phyloP scores from a whole-genome alignment of 2,113 vertebrate genomes.

The Bombycilla garrulus region DNA sequence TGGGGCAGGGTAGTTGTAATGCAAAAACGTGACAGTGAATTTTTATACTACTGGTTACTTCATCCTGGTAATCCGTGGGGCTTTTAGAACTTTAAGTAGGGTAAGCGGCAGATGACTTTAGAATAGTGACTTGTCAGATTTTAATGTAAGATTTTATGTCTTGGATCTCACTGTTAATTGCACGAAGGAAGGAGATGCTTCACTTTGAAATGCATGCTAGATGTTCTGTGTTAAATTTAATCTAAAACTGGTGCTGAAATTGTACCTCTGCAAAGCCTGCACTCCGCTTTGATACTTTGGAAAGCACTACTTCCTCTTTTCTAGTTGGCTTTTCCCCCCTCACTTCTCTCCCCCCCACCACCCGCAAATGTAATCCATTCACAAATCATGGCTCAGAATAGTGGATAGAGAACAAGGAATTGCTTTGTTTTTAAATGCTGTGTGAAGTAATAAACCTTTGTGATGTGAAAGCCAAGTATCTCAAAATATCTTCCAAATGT shows the following conservation, averaged over 20 bases:
- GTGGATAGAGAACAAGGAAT: conserved; percentile 14
- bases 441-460: background rate
- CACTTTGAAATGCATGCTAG: background rate
- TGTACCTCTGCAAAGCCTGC: background rate
- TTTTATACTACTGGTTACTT: background rate
- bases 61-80: background rate
- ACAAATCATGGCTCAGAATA: background rate
- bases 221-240: background rate
- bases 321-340: background rate
- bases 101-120: background rate
- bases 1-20: background rate
- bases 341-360: rapidly evolving
- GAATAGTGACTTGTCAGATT: background rate
- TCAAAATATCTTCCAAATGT: background rate
- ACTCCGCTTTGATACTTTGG: background rate
- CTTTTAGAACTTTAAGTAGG: background rate
- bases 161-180: background rate
- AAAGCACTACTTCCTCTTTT: conserved; percentile 34
- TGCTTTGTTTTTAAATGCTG: conserved; percentile 32
- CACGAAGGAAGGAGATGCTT: background rate
- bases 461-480: background rate
- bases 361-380: background rate
- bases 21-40: background rate
- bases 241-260: background rate
- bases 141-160: background rate